A percentile compares a stretch with the other conserved stretches of the same genome.
Conservation (phyloP, 1,140 invertebrate species). For the Heliconius nattereri region DNA sequence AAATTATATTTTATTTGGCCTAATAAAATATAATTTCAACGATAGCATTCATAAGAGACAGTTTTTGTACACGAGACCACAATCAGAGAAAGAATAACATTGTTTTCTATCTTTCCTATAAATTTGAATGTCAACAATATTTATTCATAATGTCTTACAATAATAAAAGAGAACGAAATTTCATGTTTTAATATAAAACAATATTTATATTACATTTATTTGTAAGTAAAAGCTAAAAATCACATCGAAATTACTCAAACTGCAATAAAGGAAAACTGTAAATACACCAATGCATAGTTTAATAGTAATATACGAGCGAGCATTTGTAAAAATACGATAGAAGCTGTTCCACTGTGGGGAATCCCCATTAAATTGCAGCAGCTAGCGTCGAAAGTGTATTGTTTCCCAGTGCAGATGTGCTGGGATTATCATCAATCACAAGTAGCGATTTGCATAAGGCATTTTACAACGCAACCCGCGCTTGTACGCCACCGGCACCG, state of each 20-base stretch:
- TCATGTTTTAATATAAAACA: neutral
- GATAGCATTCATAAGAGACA: too few relatives aligned
- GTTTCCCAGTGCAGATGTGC: slow-evolving; percentile 55
- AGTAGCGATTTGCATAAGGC: slow-evolving; percentile 69
- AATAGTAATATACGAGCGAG: slow-evolving; percentile 1
- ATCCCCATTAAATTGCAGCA: slow-evolving; percentile 16
- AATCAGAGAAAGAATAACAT: too few relatives aligned
- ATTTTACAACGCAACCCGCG: slow-evolving; percentile 65
- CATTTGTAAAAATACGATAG: slow-evolving; percentile 17
- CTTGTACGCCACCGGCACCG: slow-evolving; percentile 60
- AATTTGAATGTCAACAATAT: neutral
- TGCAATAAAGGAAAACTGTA: neutral
- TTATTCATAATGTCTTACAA: neutral
- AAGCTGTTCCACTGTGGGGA: slow-evolving; percentile 23
- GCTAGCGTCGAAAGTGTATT: slow-evolving; percentile 54
- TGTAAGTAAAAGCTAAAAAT: neutral
- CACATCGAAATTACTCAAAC: neutral
- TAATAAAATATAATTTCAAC: too few relatives aligned
- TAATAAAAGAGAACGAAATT: neutral
- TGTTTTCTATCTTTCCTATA: neutral
- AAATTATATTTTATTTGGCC: too few relatives aligned
- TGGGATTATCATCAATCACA: slow-evolving; percentile 76
- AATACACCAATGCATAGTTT: neutral
- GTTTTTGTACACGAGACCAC: too few relatives aligned
- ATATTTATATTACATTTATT: neutral